These are phyloP conservation scores for Cyclopterus lumpus DNA, from an alignment of 2,797 vertebrate species.

Conservation along the genomic window DNA sequence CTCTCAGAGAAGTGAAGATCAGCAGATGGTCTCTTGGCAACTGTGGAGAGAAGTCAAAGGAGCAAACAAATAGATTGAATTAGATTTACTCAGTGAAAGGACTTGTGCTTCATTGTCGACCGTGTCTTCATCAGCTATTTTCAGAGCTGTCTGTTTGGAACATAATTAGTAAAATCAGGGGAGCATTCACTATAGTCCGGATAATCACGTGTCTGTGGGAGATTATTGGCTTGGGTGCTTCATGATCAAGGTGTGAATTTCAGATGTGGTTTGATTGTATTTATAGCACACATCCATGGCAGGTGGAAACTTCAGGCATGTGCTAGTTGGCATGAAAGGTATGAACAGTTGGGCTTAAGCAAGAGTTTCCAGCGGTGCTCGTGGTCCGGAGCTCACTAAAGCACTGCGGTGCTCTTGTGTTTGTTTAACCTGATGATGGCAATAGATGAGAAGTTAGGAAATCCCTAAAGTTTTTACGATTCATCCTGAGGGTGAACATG, in stretches of 20 bases:
- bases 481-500: neutral
- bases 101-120: conserved; percentile 1
- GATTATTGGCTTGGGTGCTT: neutral
- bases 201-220: neutral
- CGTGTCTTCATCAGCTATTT: conserved; percentile 13
- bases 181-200: neutral
- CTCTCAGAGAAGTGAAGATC: conserved; percentile 25
- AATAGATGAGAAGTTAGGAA: neutral
- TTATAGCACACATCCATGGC: neutral
- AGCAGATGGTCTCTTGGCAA: conserved; percentile 53
- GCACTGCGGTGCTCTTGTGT: neutral
- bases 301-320: neutral
- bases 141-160: conserved; percentile 7
- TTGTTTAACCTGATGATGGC: neutral
- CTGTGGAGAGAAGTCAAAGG: conserved; percentile 26
- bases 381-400: neutral
- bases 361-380: neutral
- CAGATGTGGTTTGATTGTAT: neutral
- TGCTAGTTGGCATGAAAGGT: neutral
- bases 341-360: neutral
- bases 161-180: neutral
- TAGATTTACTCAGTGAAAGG: conserved; percentile 30
- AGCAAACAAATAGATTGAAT: conserved; percentile 42
- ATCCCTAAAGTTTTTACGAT: neutral
- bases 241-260: neutral